Evolutionary conservation across 2,797 vertebrate species (phyloP).

Genomic region (Naso thynnoides): DNA sequence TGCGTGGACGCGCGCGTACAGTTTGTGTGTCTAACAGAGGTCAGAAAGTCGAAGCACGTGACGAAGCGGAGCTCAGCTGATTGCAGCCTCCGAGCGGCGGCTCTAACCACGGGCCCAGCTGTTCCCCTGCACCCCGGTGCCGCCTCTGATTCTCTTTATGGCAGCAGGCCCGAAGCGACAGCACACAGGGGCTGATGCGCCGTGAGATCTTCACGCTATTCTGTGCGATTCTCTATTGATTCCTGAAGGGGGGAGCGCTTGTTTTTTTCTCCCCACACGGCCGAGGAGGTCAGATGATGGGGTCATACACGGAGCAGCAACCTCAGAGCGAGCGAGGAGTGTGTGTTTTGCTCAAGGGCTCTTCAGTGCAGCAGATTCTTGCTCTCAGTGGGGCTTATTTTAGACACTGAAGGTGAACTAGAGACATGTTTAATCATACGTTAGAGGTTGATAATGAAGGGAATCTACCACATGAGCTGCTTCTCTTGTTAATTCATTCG

Average conservation of each 20-base stretch:
- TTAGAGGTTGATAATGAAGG: background rate
- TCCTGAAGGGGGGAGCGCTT: conserved; percentile 43
- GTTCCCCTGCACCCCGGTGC: conserved; percentile 56
- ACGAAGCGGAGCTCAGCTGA: conserved; percentile 65
- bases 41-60: conserved; percentile 51
- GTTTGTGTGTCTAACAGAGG: conserved; percentile 21
- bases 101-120: conserved; percentile 64
- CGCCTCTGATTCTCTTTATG: conserved; percentile 47
- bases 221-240: conserved; percentile 51
- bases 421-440: background rate
- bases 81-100: conserved; percentile 45
- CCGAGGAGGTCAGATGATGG: conserved; percentile 38
- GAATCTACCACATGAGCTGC: background rate
- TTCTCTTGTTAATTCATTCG: background rate
- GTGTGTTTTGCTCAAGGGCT: conserved; percentile 19
- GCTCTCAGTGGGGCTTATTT: conserved; percentile 4
- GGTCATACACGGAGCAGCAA: conserved; percentile 26
- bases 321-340: conserved; percentile 12
- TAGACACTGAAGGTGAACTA: background rate
- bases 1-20: background rate
- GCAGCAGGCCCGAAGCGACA: conserved; percentile 64
- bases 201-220: conserved; percentile 17
- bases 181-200: conserved; percentile 37
- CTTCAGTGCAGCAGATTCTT: conserved; percentile 16
- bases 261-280: conserved; percentile 23